Evolutionary conservation across 1,140 invertebrate species (phyloP).

Genomic region (Pseudomyrmex gracilis): DNA sequence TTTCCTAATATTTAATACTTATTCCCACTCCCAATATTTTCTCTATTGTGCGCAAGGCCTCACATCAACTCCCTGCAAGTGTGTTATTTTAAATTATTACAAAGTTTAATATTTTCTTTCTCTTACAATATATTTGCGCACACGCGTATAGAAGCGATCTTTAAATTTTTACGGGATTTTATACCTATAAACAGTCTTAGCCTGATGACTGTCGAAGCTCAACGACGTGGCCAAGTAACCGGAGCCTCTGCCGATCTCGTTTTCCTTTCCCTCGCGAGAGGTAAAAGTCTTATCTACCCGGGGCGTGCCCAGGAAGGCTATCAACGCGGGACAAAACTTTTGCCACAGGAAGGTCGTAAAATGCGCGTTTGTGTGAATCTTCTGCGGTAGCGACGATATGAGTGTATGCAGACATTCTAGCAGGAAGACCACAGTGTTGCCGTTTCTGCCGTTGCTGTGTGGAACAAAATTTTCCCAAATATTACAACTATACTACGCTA

Average conservation of each 20-base stretch:
- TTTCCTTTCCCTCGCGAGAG: constrained; percentile 87
- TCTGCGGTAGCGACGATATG: constrained; percentile 92
- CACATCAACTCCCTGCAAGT: too few species aligned
- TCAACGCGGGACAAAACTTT: constrained; percentile 94
- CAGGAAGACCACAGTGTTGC: constrained; percentile 90
- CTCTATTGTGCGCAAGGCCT: too few species aligned
- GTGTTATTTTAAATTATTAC: too few species aligned
- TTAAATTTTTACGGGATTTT: constrained; percentile 27
- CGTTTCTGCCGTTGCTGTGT: constrained; percentile 87
- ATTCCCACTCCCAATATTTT: too few species aligned
- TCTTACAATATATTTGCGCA: too few species aligned
- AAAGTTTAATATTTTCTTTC: too few species aligned
- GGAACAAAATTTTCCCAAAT: constrained; percentile 82
- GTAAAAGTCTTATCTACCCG: constrained; percentile 90
- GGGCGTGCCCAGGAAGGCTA: constrained; percentile 94
- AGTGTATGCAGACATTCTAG: constrained; percentile 95
- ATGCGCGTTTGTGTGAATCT: constrained; percentile 92
- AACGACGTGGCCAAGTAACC: constrained; percentile 90
- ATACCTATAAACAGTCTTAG: constrained; percentile 94
- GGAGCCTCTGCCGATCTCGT: constrained; percentile 89
- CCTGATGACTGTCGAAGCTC: constrained; percentile 91
- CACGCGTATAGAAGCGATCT: not conserved
- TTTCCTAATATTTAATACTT: too few species aligned
- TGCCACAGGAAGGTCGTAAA: constrained; percentile 96
- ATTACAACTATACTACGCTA: not conserved